Conservation (phyloP, 2,113 vertebrate genomes). For the Callionymus lyra region DNA sequence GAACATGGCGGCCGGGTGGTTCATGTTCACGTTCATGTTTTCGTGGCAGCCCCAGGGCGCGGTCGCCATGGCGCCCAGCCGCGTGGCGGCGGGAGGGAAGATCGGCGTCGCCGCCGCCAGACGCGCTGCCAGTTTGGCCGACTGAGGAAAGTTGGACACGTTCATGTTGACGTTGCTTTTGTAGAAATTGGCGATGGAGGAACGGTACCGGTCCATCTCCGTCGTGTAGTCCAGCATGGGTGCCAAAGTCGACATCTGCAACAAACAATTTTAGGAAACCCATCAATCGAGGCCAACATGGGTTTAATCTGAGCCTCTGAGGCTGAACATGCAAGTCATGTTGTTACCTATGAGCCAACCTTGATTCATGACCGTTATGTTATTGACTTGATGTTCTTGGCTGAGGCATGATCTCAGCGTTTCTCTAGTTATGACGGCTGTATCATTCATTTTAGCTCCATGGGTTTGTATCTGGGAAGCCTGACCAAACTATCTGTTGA, state of each 20-base stretch:
- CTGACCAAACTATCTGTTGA: too few species aligned
- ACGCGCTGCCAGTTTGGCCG: conserved; percentile 76
- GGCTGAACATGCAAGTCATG: too few species aligned
- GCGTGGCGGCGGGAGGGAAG: conserved; percentile 77
- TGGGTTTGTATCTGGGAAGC: too few species aligned
- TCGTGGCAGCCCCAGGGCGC: conserved; percentile 85
- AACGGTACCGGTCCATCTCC: conserved; percentile 89
- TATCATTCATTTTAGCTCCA: too few species aligned
- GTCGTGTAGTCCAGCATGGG: conserved; percentile 86
- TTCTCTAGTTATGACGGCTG: too few species aligned
- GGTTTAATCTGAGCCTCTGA: too few species aligned
- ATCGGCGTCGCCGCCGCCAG: conserved; percentile 76
- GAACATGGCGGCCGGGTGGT: conserved; percentile 65
- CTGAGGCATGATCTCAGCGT: too few species aligned
- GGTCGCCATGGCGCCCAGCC: conserved; percentile 60
- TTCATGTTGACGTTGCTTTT: conserved; percentile 81
- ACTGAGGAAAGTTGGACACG: conserved; percentile 80
- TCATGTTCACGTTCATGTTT: conserved; percentile 52
- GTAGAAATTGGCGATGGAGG: conserved; percentile 87
- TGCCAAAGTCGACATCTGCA: conserved; percentile 57
- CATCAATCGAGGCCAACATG: neutral
- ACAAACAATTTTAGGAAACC: too few species aligned
- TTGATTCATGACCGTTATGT: too few species aligned
- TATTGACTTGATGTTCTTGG: too few species aligned
- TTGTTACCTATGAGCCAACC: too few species aligned